Conservation (phyloP, 2,888 invertebrate genomes). For the Eugnorisma glareosa region DNA sequence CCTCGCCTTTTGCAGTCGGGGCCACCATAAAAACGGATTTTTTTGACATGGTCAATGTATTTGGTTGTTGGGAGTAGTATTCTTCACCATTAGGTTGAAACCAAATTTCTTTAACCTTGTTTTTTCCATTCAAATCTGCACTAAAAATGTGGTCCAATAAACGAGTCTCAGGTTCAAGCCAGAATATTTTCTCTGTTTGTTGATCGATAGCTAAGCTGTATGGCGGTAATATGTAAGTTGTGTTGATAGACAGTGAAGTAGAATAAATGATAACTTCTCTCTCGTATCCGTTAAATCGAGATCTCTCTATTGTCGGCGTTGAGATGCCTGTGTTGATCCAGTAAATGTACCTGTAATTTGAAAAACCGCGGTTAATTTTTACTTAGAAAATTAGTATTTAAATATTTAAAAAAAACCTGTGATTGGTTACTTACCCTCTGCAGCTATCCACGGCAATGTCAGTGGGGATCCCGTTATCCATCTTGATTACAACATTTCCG, state of each 20-base stretch:
- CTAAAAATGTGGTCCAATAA: accelerated
- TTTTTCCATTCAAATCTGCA: slow-evolving; percentile 12
- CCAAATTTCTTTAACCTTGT: background rate
- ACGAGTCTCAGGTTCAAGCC: background rate
- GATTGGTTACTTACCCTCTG: slow-evolving; percentile 89
- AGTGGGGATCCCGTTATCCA: slow-evolving; percentile 85
- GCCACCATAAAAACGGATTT: slow-evolving; percentile 88
- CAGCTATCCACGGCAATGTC: slow-evolving; percentile 92
- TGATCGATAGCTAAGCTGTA: slow-evolving; percentile 76
- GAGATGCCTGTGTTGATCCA: slow-evolving; percentile 95
- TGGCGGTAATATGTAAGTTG: slow-evolving; percentile 85
- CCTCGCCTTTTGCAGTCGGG: accelerated
- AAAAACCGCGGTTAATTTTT: background rate
- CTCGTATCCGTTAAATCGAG: slow-evolving; percentile 92
- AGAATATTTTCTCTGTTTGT: background rate
- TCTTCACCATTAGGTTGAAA: accelerated
- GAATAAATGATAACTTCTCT: slow-evolving; percentile 89
- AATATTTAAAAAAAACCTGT: background rate
- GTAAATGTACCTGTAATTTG: slow-evolving; percentile 92
- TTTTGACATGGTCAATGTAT: background rate
- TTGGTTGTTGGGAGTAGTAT: background rate
- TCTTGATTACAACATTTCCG: slow-evolving; percentile 77
- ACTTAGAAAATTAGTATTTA: background rate
- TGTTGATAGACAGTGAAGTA: slow-evolving; percentile 88
- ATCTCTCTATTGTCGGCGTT: slow-evolving; percentile 94